Base-by-base conservation (phyloP, 2,797 vertebrate genomes). In the Gallinago stenura region DNA sequence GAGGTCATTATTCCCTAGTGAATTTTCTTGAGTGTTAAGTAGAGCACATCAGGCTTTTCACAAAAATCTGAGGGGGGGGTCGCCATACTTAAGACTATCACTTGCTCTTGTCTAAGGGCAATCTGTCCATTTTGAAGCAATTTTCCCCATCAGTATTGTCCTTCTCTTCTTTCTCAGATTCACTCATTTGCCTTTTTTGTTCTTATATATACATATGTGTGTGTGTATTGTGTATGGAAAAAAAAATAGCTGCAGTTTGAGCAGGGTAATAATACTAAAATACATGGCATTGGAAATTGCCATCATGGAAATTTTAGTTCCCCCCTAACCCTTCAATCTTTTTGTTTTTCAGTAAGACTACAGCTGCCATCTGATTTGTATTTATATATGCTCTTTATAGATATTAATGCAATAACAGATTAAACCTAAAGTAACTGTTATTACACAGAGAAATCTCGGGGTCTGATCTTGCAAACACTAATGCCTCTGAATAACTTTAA, bases 371-470 rank as follows among this genome's bases (percentile, higher is more conserved):
- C 95, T 97, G 95, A 97, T 97, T 95, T 97, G 89, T 96, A 97
- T 97, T 95, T 95, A 94, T 97, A 75, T 95, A 90, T 95, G 93
- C 94, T 93, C 86, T 97, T 94, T 95, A 94, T 95, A 95, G 95
- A 96, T 96, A 95, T 95, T 97, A 96, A 96, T 96, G 92, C 95
- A 97, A 94, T 95, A 97, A 89, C 92, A 95, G 94, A 97, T 92
- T 95, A 97, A 96, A 94, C 90, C 90, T 93, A 94, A 87, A 95
- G 90, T 48, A 95, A 93, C 93, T 95, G 95, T 96, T 95, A 92
- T 68, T 50, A 95, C 91, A 85, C 94, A 94, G 95, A 96, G 95
- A 94, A 91, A 91, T 89, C 91, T 95, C 85, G 71, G 90, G 94
- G 91, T 86, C 88, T 95, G 93, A 91, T 97, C 95, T 96, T 8